These are phyloP conservation scores for Spheniscus mendiculus DNA, from an alignment of 2,113 vertebrate genomes.

Conservation along the genomic window DNA sequence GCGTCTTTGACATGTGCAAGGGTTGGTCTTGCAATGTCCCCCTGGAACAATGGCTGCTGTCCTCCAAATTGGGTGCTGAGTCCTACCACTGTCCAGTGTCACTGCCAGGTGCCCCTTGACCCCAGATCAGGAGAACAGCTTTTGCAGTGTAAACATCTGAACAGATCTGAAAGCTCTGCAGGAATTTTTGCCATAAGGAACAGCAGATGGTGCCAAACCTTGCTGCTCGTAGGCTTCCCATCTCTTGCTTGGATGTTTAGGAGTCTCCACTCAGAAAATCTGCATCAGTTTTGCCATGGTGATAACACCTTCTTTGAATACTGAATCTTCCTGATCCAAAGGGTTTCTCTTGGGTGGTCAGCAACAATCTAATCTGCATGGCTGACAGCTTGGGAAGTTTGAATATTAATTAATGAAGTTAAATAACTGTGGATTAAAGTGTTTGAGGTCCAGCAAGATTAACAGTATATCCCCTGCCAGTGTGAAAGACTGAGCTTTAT, in stretches of 20 bases:
- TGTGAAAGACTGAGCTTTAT: not conserved
- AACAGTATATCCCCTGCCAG: not conserved
- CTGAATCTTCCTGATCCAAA: not conserved
- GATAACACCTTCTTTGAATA: not conserved
- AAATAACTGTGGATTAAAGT: not conserved
- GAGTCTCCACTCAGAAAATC: not conserved
- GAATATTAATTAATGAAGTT: not conserved
- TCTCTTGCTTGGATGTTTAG: not conserved
- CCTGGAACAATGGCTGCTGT: fast-evolving
- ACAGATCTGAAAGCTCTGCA: not conserved
- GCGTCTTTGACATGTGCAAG: fast-evolving
- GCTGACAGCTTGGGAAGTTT: not conserved
- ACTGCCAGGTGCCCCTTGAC: not conserved
- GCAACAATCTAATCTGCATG: not conserved
- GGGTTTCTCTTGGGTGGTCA: not conserved
- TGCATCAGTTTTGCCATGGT: not conserved
- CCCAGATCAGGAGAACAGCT: not conserved
- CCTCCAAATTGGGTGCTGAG: not conserved
- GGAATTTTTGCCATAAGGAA: constrained; percentile 30
- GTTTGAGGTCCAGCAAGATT: not conserved
- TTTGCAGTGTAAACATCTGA: not conserved
- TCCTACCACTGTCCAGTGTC: not conserved
- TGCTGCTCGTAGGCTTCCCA: not conserved
- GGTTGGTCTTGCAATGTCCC: not conserved
- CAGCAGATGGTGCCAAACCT: constrained; percentile 66